Conservation (phyloP, 2,888 invertebrate genomes). For the Drosophila mercatorum region DNA sequence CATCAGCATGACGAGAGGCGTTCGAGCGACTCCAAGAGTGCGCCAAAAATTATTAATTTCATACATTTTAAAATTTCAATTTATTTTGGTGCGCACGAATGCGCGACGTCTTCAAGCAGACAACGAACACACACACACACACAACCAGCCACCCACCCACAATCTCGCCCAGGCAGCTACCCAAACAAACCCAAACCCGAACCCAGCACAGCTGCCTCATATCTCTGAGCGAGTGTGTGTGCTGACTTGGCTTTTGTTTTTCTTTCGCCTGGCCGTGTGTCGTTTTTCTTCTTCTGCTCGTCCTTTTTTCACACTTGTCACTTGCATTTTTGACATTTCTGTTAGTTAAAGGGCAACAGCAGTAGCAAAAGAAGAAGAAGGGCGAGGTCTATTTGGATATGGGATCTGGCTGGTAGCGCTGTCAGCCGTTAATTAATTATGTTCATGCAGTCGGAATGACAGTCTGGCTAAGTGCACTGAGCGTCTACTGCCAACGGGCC, state of each 20-base stretch:
- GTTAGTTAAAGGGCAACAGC: constrained; percentile 59
- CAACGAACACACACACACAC: constrained; percentile 22
- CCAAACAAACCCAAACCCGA: constrained; percentile 28
- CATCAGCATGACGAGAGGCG: constrained; percentile 54
- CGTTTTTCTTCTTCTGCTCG: constrained; percentile 51
- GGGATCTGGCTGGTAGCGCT: constrained; percentile 44
- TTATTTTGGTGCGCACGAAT: constrained; percentile 77
- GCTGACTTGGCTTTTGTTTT: constrained; percentile 65
- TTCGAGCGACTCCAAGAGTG: constrained; percentile 43
- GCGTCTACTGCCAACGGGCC: constrained; percentile 25
- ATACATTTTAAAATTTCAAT: constrained; percentile 82
- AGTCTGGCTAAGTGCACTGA: constrained; percentile 62
- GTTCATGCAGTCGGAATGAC: constrained; percentile 73
- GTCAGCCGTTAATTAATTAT: constrained; percentile 75
- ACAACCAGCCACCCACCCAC: neutral
- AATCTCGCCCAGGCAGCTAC: constrained; percentile 1
- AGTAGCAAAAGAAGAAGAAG: neutral
- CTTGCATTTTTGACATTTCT: constrained; percentile 79
- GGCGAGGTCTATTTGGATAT: constrained; percentile 21
- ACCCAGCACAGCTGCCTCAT: constrained; percentile 23
- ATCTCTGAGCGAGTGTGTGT: constrained; percentile 30
- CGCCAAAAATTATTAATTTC: constrained; percentile 75
- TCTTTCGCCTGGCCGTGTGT: constrained; percentile 47
- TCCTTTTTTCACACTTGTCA: constrained; percentile 79
- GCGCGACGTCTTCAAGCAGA: constrained; percentile 71